Evolutionary conservation across 2,888 invertebrate species (phyloP), one percentile per base, ranked within the genome.

Genomic region (Cephalotes varians): DNA sequence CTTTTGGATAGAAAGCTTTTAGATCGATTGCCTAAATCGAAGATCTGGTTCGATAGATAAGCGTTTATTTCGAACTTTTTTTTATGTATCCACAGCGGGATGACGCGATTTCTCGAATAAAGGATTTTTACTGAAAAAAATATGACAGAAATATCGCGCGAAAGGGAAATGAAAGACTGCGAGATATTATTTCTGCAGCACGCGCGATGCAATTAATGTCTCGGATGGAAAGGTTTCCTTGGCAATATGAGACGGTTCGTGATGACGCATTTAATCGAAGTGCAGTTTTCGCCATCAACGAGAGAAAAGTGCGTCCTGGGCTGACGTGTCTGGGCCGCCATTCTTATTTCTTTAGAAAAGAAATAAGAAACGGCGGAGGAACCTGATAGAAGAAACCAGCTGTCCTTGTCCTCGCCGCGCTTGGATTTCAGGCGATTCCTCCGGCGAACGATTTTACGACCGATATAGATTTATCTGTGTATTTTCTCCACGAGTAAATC

Each of bases 331-430:
- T 47, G n/a, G n/a, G 5, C 15, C 21, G 31, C 31, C 6, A 31
- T 18, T 31, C 60, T n/a, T n/a, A 37, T 51, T 83, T 73, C 51
- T 71, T 51, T 5, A 40, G 37, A 15, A 25, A 47, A 56, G 54
- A 37, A 21, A n/a, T 64, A n/a, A n/a, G n/a, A n/a, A n/a, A 65
- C 18, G 37, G 40, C 15, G 49, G 76, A 62, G 58, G 31, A 60
- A 67, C 51, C 28, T 28, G 34, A 40, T 47, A 18, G 15, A 51
- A 81, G 54, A 64, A 85, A 89, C 82, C 34, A 73, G 82, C 56
- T 85, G 83, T 60, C 79, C 85, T 89, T 85, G 83, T 83, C 80
- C 69, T 82, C 72, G 25, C 9, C 85, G 21, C 10, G 6, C 18
- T 80, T 25, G 15, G 67, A 77, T 84, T 81, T 81, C 81, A 64